Evolutionary conservation across 2,888 invertebrate genomes (phyloP).

Genomic region (Zhuqinia jingwanae): DNA sequence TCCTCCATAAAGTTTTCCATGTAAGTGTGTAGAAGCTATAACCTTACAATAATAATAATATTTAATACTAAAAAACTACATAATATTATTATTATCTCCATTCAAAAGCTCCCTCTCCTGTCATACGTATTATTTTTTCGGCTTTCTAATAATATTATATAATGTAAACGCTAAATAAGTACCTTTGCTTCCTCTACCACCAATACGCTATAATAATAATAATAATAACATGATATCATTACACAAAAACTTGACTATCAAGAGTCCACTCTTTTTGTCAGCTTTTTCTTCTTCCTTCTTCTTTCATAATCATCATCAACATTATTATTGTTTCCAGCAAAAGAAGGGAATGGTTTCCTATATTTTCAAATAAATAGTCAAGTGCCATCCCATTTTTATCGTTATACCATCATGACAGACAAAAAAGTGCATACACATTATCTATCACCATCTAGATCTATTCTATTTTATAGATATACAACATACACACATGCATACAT

Average conservation of each 20-base stretch:
- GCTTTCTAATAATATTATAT: not conserved
- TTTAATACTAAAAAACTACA: not conserved
- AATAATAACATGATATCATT: too few species aligned
- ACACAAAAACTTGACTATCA: constrained; percentile 53
- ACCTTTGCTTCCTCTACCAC: constrained; percentile 37
- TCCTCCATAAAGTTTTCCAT: too few species aligned
- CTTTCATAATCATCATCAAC: constrained; percentile 32
- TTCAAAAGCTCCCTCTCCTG: constrained; percentile 30
- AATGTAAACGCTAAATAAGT: constrained; percentile 68
- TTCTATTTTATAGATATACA: not conserved
- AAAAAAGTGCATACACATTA: not conserved
- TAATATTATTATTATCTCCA: constrained; percentile 24
- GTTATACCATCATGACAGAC: not conserved
- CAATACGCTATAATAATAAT: too few species aligned
- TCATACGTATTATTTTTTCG: constrained; percentile 44
- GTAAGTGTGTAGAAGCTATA: too few species aligned
- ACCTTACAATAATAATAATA: too few species aligned
- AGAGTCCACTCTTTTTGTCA: constrained; percentile 64
- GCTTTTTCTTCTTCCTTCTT: not conserved
- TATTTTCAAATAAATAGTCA: not conserved
- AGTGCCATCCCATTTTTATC: constrained; percentile 36
- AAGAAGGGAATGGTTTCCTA: constrained; percentile 34
- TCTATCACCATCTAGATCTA: not conserved
- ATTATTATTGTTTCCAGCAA: constrained; percentile 49
- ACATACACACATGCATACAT: not conserved